phyloP scores from a whole-genome alignment of 2,888 invertebrate genomes.

The Eupithecia inturbata region DNA sequence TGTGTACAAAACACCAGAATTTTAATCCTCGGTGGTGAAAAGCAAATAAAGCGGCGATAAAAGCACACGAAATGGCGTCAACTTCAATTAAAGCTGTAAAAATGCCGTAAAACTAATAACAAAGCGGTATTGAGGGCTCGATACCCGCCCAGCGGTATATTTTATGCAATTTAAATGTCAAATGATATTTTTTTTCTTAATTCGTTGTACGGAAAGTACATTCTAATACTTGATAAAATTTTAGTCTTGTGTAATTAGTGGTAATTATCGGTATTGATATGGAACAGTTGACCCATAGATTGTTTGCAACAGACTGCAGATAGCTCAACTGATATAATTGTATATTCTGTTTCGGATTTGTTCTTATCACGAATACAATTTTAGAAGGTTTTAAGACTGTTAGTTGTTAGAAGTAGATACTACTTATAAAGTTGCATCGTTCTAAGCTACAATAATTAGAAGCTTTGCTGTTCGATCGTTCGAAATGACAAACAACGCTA shows the following conservation, averaged over 20 bases:
- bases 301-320: too few relatives aligned
- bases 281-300: too few relatives aligned
- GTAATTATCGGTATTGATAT: too few relatives aligned
- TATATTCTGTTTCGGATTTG: too few relatives aligned
- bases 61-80: constrained; percentile 63
- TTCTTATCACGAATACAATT: too few relatives aligned
- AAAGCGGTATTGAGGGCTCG: constrained; percentile 47
- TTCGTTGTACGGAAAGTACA: too few relatives aligned
- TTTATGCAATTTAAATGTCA: not conserved
- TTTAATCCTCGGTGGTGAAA: constrained; percentile 49
- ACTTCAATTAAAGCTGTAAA: constrained; percentile 71
- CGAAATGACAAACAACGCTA: not conserved
- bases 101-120: constrained; percentile 67
- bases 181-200: too few relatives aligned
- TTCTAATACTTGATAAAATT: too few relatives aligned
- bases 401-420: too few relatives aligned
- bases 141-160: constrained; percentile 26
- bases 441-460: not conserved
- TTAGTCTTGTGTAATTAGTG: too few relatives aligned
- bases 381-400: too few relatives aligned
- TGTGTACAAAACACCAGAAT: constrained; percentile 45
- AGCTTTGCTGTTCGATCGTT: not conserved
- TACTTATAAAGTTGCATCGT: not conserved
- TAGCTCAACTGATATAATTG: too few relatives aligned
- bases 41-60: constrained; percentile 58